Evolutionary conservation across 2,888 invertebrate species (phyloP).

Genomic region (Conomelus anceps): DNA sequence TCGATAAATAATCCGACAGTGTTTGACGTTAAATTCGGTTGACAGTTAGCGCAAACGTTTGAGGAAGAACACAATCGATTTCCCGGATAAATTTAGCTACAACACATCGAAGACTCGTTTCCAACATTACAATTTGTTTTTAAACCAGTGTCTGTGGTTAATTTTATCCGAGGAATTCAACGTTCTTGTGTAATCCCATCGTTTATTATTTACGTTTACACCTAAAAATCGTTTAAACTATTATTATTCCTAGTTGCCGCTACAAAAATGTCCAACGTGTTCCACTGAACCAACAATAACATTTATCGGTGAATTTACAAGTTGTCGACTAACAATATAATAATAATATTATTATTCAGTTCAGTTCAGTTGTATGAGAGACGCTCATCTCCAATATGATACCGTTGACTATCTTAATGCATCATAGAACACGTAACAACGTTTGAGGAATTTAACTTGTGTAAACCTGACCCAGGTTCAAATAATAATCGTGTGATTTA

Average conservation of each 20-base stretch:
- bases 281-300: not conserved
- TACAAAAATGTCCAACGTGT: not conserved
- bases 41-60: too few species aligned
- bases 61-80: not conserved
- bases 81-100: not conserved
- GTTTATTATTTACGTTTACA: not conserved
- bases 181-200: not conserved
- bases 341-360: not conserved
- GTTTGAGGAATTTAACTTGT: not conserved
- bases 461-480: not conserved
- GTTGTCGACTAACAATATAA: not conserved
- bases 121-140: too few species aligned
- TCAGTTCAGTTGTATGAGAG: not conserved
- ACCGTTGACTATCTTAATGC: not conserved
- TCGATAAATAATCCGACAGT: not conserved
- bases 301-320: not conserved
- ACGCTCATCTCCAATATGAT: not conserved
- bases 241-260: not conserved
- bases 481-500: not conserved
- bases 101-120: not conserved
- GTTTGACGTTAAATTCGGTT: not conserved
- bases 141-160: not conserved
- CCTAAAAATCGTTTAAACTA: not conserved
- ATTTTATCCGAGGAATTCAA: not conserved
- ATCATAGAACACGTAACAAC: not conserved